Base-by-base conservation (phyloP, 2,113 vertebrate species). In the Ophthalmolycus amberensis region DNA sequence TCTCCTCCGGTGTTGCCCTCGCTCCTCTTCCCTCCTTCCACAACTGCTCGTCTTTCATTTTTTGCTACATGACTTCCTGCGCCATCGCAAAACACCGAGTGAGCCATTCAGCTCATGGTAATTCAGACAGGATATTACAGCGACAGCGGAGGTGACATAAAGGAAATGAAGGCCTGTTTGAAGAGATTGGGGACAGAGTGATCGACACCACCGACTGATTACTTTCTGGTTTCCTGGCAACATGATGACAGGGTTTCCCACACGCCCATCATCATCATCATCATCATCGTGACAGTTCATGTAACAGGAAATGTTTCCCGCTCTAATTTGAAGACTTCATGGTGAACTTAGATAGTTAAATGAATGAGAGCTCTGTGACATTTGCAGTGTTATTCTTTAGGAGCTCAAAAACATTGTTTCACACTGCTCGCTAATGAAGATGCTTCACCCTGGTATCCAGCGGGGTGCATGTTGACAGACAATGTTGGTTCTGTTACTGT, bases 81-180 rank as follows among this genome's bases (percentile, higher is more conserved):
- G 9, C 44, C 18, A 0, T 59, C 27, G 22, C 73, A 54, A 50
- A 54, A 50, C 75, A 54, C 69, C 50, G 44, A 60, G 54, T 25
- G 54, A 85, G 79, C 78, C 84, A 32, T 65, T 77, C 65, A 67
- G 40, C 80, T 85, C 56, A 15, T 56, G 56, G 69, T 71, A 70
- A 78, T 79, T 80, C 79, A 71, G 77, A 77, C 75, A 84, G 91
- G 86, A 90, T 80, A 88, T 92, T 85, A 80, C 29, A 75, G 65
- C 44, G 63, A 80, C 70, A 48, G 76, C n/a, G 2, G 60, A 37
- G 71, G 40, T 48, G 75, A 81, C 69, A 77, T 75, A 60, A 71
- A 40, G 81, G 86, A 86, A 86, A 88, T 89, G 22, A 86, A 81
- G 46, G 52, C 73, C 46, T 82, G 60, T 83, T 88, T 46, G 54